A percentile compares a stretch with the other conserved stretches of the same genome.
Conservation (phyloP, 2,888 invertebrate species). For the Stegana nigrithorax region DNA sequence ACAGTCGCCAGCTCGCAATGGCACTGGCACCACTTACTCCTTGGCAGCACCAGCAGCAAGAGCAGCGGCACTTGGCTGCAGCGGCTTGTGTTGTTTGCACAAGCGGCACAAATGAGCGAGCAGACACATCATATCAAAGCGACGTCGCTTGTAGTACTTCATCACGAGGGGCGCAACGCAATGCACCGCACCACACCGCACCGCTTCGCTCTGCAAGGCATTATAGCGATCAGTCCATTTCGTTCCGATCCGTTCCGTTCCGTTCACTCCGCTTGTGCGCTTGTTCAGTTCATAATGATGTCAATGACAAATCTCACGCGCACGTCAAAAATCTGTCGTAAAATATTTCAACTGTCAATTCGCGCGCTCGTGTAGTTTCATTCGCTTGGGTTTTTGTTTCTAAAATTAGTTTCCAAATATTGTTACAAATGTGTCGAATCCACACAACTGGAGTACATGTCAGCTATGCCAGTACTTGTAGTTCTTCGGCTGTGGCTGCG, state of each 20-base stretch:
- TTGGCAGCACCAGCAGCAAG: too few species aligned
- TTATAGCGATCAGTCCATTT: too few species aligned
- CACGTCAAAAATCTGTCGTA: slow-evolving; percentile 65
- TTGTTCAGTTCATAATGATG: slow-evolving; percentile 51
- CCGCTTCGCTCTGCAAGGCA: slow-evolving; percentile 45
- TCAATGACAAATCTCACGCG: slow-evolving; percentile 66
- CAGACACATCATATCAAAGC: slow-evolving; percentile 18
- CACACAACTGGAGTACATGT: slow-evolving; percentile 63
- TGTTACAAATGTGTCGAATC: slow-evolving; percentile 65
- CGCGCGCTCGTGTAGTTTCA: slow-evolving; percentile 19
- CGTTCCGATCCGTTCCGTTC: neutral
- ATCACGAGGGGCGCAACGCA: slow-evolving; percentile 33
- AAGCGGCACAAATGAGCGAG: slow-evolving; percentile 55
- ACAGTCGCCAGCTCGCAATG: slow-evolving; percentile 3
- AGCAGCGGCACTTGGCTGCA: too few species aligned
- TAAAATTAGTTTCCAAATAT: slow-evolving; percentile 66
- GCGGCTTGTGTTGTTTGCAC: slow-evolving; percentile 43
- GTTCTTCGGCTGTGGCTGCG: neutral
- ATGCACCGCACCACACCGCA: neutral
- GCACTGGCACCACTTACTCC: neutral
- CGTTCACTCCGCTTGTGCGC: neutral
- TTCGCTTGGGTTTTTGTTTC: slow-evolving; percentile 30
- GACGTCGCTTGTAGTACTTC: slow-evolving; percentile 38
- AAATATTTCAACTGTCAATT: slow-evolving; percentile 65
- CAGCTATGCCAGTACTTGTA: slow-evolving; percentile 33